Conservation (phyloP, 2,797 vertebrate genomes). For the Pseudopleuronectes americanus region DNA sequence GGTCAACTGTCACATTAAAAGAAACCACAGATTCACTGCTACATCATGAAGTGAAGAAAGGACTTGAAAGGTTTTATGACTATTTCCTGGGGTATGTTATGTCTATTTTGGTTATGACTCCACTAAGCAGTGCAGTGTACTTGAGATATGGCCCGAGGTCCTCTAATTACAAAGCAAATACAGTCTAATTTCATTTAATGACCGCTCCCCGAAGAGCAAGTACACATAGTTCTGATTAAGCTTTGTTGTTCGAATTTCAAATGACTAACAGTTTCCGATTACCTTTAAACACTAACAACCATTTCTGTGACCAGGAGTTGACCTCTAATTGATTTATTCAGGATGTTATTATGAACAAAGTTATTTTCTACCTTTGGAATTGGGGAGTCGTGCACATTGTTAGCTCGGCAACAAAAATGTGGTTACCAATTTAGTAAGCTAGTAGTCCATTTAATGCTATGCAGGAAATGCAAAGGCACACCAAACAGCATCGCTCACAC, state of each 20-base stretch:
- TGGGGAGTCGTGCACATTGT: too few species aligned
- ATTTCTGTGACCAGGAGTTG: conserved; percentile 4
- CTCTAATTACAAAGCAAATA: conserved; percentile 56
- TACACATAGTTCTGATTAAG: conserved; percentile 37
- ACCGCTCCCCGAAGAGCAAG: conserved; percentile 32
- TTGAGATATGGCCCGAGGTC: conserved; percentile 40
- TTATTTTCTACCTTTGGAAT: neutral
- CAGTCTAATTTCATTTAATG: conserved; percentile 53
- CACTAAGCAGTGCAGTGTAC: conserved; percentile 1
- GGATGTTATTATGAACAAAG: neutral
- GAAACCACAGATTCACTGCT: conserved; percentile 21
- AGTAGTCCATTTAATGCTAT: too few species aligned
- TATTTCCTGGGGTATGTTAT: conserved; percentile 15
- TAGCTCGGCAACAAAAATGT: too few species aligned
- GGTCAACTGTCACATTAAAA: conserved; percentile 22
- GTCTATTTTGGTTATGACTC: conserved; percentile 30
- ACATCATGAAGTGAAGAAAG: conserved; percentile 3
- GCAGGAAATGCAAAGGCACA: too few species aligned
- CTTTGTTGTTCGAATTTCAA: conserved; percentile 36
- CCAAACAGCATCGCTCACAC: too few species aligned
- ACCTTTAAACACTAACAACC: neutral
- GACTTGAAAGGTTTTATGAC: conserved; percentile 12
- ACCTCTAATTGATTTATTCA: neutral
- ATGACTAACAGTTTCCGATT: conserved; percentile 47
- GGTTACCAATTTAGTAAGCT: too few species aligned